phyloP scores from a whole-genome alignment of 1,140 invertebrate genomes.

The Polypedilum vanderplanki region DNA sequence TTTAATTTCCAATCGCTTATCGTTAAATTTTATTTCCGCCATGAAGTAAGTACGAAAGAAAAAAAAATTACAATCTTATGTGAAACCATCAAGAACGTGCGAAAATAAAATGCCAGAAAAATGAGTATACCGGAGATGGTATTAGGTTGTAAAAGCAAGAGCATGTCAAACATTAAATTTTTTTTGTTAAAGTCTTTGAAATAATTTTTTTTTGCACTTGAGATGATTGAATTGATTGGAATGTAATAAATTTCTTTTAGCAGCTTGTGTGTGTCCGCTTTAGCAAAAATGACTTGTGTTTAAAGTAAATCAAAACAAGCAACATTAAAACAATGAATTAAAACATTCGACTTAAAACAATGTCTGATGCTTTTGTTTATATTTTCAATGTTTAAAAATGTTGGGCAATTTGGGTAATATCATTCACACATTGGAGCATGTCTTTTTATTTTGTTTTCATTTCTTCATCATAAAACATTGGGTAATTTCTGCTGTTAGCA shows the following conservation, averaged over 20 bases:
- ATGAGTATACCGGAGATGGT: not conserved
- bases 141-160: not conserved
- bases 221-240: not conserved
- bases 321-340: not conserved
- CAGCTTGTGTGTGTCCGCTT: not conserved
- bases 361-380: constrained; percentile 7
- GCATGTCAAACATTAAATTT: not conserved
- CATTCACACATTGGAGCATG: not conserved
- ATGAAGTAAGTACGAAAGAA: not conserved
- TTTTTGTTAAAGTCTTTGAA: not conserved
- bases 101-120: not conserved
- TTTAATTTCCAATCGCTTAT: constrained; percentile 6
- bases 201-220: not conserved
- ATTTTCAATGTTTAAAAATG: not conserved
- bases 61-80: not conserved
- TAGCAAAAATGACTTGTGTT: not conserved
- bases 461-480: not conserved
- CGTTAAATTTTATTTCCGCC: constrained; percentile 1
- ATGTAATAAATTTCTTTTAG: not conserved
- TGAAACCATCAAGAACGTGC: not conserved
- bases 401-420: too few species aligned
- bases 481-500: not conserved
- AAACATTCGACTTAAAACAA: not conserved
- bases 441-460: not conserved
- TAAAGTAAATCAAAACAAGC: not conserved